Base-by-base conservation (phyloP, 2,113 vertebrate species). In the Tragelaphus imberbis region DNA sequence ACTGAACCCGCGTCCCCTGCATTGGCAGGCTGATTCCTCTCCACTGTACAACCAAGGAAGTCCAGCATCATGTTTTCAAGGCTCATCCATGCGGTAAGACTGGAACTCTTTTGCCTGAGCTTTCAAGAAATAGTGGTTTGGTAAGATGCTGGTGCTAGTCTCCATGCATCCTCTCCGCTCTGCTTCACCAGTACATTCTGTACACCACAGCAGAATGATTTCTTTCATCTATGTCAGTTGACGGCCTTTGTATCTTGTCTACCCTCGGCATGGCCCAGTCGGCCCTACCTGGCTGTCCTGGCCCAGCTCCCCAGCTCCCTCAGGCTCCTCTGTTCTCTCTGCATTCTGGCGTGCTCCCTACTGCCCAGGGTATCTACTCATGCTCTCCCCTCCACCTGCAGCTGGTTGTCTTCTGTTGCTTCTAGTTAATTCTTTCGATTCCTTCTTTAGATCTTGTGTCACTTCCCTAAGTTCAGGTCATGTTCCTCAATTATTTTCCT, bases 401-500 rank as follows among this genome's bases (percentile, higher is more conserved):
- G 51, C 44, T 88, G 36, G 12, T 65, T 59, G 23, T 75, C 53
- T 87, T 77, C 30, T 85, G 63, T 65, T 40, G 51, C 40, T 88
- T 53, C n/a, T 21, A 63, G 53, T 91, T 94, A 94, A 88, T 93
- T 86, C 51, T 51, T 92, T 63, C 51, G 84, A 86, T 92, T 86
- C 17, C 19, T 79, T 91, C 84, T 93, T 90, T 71, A 88, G 75
- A 92, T 81, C 27, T 97, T 71, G 10, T 80, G 59, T 93, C 80
- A 59, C 25, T 86, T 93, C 27, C 49, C 84, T 2, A 65, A 90
- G 92, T 98, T 87, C 71, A 93, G 92, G 63, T 96, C 84, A 87
- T 71, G 36, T 87, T 95, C 84, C 87, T 91, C 96, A 94, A 94
- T 96, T 95, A 88, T 93, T 95, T 95, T 84, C 90, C 88, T 94